Evolutionary conservation across 2,797 vertebrate genomes (phyloP).

Genomic region (Sebastes nivosus): DNA sequence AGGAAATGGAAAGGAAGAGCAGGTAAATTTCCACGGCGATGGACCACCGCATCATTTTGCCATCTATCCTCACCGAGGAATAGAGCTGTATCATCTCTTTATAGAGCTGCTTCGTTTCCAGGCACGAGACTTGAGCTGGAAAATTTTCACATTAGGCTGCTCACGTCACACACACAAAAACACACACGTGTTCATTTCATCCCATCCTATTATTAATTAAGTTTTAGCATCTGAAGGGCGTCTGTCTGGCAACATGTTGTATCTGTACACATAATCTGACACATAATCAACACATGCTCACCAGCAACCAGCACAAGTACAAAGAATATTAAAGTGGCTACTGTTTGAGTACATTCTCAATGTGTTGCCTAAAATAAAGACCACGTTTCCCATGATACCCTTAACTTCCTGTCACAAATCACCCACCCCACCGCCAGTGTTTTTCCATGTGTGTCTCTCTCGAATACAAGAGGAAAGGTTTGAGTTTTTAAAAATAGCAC

Average conservation of each 20-base stretch:
- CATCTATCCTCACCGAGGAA: slow-evolving; percentile 12
- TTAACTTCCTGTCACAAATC: not conserved
- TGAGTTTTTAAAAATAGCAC: slow-evolving; percentile 17
- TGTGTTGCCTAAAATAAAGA: not conserved
- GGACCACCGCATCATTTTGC: slow-evolving; percentile 10
- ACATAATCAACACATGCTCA: not conserved
- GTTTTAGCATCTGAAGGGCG: slow-evolving; percentile 6
- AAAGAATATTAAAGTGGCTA: not conserved
- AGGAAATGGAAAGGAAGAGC: not conserved
- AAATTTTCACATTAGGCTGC: slow-evolving; percentile 36
- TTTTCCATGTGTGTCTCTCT: not conserved
- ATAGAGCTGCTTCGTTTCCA: slow-evolving; percentile 39
- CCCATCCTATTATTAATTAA: not conserved
- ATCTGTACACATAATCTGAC: not conserved
- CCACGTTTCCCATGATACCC: not conserved
- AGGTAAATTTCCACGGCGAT: slow-evolving; percentile 41
- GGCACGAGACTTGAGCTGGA: slow-evolving; percentile 28
- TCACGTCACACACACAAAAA: slow-evolving; percentile 12
- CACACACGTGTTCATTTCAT: slow-evolving; percentile 3
- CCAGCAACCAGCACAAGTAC: not conserved
- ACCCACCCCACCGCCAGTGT: not conserved
- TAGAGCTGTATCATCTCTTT: slow-evolving; percentile 1
- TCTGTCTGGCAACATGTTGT: not conserved
- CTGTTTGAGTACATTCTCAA: not conserved
- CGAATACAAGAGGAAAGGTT: not conserved